phyloP scores from a whole-genome alignment of 1,140 invertebrate species.

The Leptoteleia sp. region DNA sequence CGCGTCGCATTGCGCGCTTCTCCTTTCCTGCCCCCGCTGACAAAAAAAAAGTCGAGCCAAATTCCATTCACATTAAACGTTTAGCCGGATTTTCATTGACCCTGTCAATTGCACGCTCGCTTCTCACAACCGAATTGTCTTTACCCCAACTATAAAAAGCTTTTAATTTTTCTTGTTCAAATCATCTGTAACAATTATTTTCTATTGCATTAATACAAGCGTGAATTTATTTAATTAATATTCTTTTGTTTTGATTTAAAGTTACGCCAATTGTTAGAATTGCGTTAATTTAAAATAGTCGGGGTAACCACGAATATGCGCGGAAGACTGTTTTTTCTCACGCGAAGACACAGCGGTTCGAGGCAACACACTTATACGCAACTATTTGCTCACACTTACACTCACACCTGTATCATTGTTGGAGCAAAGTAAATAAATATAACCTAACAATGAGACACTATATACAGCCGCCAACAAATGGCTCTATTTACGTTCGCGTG shows the following conservation, averaged over 20 bases:
- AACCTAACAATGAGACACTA: slow-evolving; percentile 28
- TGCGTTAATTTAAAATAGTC: too few species aligned
- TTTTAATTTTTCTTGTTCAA: not conserved
- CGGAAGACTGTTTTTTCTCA: too few species aligned
- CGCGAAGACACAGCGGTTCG: too few species aligned
- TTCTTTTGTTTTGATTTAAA: too few species aligned
- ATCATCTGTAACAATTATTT: too few species aligned
- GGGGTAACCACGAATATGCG: too few species aligned
- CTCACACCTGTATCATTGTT: slow-evolving; percentile 14
- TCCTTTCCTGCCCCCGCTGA: slow-evolving; percentile 19
- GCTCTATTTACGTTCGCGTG: not conserved
- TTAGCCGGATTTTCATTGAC: slow-evolving; percentile 9
- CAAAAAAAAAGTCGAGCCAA: slow-evolving; percentile 43
- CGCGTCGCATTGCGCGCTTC: slow-evolving; percentile 15
- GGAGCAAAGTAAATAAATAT: slow-evolving; percentile 42
- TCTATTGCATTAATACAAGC: too few species aligned
- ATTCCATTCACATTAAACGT: slow-evolving; percentile 59
- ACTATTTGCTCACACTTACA: slow-evolving; percentile 1
- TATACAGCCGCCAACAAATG: slow-evolving; percentile 2
- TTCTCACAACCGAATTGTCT: not conserved
- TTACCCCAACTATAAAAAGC: not conserved
- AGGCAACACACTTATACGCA: too few species aligned
- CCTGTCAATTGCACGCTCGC: not conserved
- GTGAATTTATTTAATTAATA: too few species aligned
- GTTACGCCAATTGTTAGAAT: too few species aligned